phyloP scores from a whole-genome alignment of 2,797 vertebrate species.

The Manis crassicaudata region DNA sequence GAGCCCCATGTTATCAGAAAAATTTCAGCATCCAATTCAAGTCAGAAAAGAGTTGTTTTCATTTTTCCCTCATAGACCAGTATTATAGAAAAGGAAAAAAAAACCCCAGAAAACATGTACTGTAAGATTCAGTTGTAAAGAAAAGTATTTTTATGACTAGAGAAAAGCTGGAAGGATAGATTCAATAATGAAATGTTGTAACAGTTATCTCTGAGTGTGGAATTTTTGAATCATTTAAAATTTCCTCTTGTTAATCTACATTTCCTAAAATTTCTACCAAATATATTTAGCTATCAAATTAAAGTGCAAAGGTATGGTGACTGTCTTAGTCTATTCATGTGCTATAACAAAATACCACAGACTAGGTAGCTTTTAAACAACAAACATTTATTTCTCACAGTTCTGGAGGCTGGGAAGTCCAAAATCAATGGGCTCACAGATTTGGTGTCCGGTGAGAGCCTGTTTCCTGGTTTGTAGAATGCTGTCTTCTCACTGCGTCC shows the following conservation, averaged over 20 bases:
- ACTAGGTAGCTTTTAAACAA: background rate
- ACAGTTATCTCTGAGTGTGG: background rate
- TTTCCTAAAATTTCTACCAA: conserved; percentile 30
- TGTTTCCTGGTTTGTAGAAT: background rate
- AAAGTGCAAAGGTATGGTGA: background rate
- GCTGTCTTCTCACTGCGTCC: background rate
- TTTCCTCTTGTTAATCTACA: background rate
- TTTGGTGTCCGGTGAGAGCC: background rate
- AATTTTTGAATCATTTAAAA: background rate
- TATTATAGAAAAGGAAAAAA: background rate
- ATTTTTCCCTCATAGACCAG: background rate
- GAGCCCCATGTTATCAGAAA: background rate
- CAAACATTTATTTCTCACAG: background rate
- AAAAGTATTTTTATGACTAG: background rate
- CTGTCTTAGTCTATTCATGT: background rate
- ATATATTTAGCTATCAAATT: background rate
- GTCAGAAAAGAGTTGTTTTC: background rate
- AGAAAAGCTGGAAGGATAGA: background rate
- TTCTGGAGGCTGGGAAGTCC: background rate
- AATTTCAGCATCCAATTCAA: background rate
- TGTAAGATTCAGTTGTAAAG: background rate
- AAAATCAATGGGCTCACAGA: background rate
- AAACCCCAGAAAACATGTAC: background rate
- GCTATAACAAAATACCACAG: background rate
- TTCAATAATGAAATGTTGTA: background rate